Percentiles rank a stretch among this genome's conserved stretches.
Conservation (phyloP, 1,140 invertebrate species). For the Anoplolepis gracilipes region DNA sequence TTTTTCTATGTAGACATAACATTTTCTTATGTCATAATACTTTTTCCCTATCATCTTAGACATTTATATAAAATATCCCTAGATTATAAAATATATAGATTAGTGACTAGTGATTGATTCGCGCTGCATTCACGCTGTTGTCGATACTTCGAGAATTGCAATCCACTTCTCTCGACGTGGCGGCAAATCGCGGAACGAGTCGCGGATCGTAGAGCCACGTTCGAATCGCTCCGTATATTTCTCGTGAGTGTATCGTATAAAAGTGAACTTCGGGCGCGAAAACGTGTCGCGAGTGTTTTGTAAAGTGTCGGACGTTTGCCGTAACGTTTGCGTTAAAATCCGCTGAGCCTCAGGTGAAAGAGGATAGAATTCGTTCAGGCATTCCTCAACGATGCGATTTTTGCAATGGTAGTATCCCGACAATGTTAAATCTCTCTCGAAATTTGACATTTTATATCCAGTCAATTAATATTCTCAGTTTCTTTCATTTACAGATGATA, state of each 20-base stretch:
- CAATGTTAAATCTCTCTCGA: not conserved
- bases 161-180: not conserved
- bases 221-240: not conserved
- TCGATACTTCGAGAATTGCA: slow-evolving; percentile 10
- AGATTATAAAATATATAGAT: no score
- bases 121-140: not conserved
- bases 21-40: no score
- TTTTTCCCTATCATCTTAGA: no score
- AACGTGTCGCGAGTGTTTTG: not conserved
- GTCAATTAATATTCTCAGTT: not conserved
- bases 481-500: not conserved
- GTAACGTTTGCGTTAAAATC: not conserved
- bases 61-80: no score
- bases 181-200: not conserved
- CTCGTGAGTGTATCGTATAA: not conserved
- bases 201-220: not conserved
- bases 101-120: no score
- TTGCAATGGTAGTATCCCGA: not conserved
- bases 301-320: no score
- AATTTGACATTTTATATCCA: not conserved
- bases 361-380: not conserved
- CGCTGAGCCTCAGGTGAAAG: not conserved
- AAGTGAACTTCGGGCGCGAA: not conserved
- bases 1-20: no score
- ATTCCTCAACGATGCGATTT: not conserved